Evolutionary conservation across 64 coral and sea anemone genomes (phyloP), one percentile per base, ranked within the genome.

Genomic region (Orbicella faveolata): DNA sequence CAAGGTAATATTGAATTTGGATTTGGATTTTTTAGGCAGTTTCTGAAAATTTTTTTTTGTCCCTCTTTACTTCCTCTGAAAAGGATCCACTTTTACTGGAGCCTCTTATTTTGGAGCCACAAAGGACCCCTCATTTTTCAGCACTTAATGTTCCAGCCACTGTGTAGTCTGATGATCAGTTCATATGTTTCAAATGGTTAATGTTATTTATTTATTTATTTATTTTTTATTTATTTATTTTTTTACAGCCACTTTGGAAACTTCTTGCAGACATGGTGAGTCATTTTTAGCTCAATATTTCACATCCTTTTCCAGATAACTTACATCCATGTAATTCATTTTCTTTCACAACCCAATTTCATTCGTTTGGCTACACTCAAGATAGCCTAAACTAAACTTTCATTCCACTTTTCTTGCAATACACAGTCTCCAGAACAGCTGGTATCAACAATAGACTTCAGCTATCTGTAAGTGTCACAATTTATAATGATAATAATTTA

Each of bases 201-300:
- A 6, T 53, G 4, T 53, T 53, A 53, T 53, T 53, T 53, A 6
- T 6, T 53, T 6, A 59, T 54, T 75, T 8, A 4, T 39, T 94
- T 48, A 8, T 63, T 10, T 11, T 0, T 73, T 21, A 64, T 59
- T 75, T 3, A 53, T 75, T 30, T 70, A 75, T 76, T 84, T 52
- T 88, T 23, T 77, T 92, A 77, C 75, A 98, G 96, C 96, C 96
- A 25, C 68, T 98, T 75, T 98, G 96, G 96, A 95, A 93, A 84
- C 90, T 98, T 61, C 77, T 98, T 25, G 79, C 91, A 79, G 96
- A 98, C 73, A 98, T 98, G 96, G 96, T 98, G 88, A 81, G 92
- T 76, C n/a, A 36, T 73, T 66, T 14, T 48, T 48, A 48, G 44
- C 44, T 48, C 44, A 48, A 48, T 48, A 48, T 48, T 48, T 48